Evolutionary conservation across 2,113 vertebrate genomes (phyloP), one percentile per base, ranked within the genome.

Genomic region (Micronycteris hirsuta): DNA sequence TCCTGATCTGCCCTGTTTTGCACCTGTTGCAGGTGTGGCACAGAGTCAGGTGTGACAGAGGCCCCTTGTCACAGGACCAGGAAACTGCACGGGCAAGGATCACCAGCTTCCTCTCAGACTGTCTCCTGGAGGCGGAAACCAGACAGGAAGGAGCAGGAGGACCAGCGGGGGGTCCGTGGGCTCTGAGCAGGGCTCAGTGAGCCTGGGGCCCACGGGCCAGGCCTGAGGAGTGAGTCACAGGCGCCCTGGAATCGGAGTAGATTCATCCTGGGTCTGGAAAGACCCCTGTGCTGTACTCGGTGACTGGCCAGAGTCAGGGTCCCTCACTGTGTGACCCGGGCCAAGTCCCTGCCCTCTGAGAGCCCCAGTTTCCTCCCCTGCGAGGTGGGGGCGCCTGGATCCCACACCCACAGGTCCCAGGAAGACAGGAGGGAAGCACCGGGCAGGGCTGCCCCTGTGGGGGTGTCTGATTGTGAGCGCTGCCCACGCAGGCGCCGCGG

Each of bases 11-110:
- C 36, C 63, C 49, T 54, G 52, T 19, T 76, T 33, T 52, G 74
- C 78, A 93, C 89, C 94, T 97, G 97, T 7, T 6, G 41, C n/a
- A 54, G 88, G 95, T 31, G 88, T 82, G 94, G 80, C 84, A 45
- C 68, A 20, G 5, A 36, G 58, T 36, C 82, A 91, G 89, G 86
- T 49, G 73, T 93, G 92, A 36, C 47, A 54, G 71, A 73, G 73
- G 8, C 43, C n/a, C 22, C 3, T 81, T 19, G 20, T 81, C 28
- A 56, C 0, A 65, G 49, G 38, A 19, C 58, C 91, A 73, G 94
- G 84, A 95, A 90, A 47, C 38, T 24, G 52, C 58, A n/a, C 6
- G 43, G 43, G 8, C 65, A 84, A 41, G 71, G 84, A 80, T 94
- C 92, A 87, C 49, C 74, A 38, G 13, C 65, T 96, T 93, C 89